These are phyloP conservation scores for Lithophane socia DNA, from an alignment of 2,888 invertebrate species.

Conservation along the genomic window DNA sequence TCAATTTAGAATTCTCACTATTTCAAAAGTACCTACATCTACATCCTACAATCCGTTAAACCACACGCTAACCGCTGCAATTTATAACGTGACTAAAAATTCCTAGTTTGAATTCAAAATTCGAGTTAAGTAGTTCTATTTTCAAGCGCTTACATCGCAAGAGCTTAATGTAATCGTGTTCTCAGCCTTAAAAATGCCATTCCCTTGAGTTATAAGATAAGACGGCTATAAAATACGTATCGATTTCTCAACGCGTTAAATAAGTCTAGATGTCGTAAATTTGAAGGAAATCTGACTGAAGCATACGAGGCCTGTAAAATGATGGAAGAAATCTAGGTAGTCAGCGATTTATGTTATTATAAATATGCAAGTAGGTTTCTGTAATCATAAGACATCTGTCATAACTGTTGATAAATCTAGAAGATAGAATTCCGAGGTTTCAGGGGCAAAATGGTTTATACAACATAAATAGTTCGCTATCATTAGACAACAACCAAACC, in stretches of 20 bases:
- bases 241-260: slow-evolving; percentile 55
- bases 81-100: slow-evolving; percentile 16
- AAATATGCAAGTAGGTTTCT: slow-evolving; percentile 19
- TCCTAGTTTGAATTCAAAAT: slow-evolving; percentile 39
- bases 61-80: slow-evolving; percentile 10
- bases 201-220: slow-evolving; percentile 60
- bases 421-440: not conserved
- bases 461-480: not conserved
- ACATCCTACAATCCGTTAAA: slow-evolving; percentile 12
- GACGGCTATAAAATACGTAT: slow-evolving; percentile 58
- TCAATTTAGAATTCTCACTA: not conserved
- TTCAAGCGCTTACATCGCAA: slow-evolving; percentile 36
- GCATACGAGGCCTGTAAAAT: slow-evolving; percentile 36
- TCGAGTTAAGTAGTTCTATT: slow-evolving; percentile 27
- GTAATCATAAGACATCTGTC: slow-evolving; percentile 2
- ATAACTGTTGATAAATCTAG: not conserved
- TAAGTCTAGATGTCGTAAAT: slow-evolving; percentile 55
- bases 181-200: slow-evolving; percentile 53
- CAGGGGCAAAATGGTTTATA: not conserved
- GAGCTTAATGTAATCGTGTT: slow-evolving; percentile 50
- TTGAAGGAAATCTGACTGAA: slow-evolving; percentile 47
- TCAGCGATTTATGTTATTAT: slow-evolving; percentile 5
- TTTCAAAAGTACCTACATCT: not conserved
- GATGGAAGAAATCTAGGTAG: not conserved
- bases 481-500: not conserved